phyloP scores from a whole-genome alignment of 2,113 vertebrate genomes.

The Brevimyrus niger region DNA sequence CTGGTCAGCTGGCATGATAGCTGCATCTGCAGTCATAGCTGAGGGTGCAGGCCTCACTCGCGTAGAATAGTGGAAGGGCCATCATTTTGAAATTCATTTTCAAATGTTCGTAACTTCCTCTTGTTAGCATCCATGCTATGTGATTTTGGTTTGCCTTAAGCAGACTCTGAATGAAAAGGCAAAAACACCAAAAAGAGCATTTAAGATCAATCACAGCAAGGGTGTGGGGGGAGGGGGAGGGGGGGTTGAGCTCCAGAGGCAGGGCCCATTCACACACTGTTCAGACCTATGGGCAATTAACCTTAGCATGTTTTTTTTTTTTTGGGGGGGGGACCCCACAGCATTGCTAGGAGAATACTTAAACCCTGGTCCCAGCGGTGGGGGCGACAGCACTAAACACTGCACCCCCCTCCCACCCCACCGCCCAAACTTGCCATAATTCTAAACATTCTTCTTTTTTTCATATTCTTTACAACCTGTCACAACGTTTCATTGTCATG shows the following conservation, averaged over 20 bases:
- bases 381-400: too few species aligned
- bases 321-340: background rate
- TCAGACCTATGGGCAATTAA: too few species aligned
- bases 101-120: background rate
- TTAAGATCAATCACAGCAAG: background rate
- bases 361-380: too few species aligned
- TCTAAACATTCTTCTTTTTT: background rate
- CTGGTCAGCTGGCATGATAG: background rate
- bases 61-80: background rate
- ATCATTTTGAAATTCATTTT: background rate
- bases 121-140: background rate
- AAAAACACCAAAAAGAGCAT: background rate
- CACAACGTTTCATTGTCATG: background rate
- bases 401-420: too few species aligned
- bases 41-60: background rate
- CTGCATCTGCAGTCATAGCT: background rate
- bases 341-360: too few species aligned
- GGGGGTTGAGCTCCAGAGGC: too few species aligned
- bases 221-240: too few species aligned
- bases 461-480: background rate
- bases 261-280: too few species aligned
- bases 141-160: background rate
- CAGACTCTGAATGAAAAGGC: background rate
- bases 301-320: too few species aligned
- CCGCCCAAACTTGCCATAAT: background rate